Base-by-base conservation (phyloP, 2,797 vertebrate species). In the Sebastes glaucus region DNA sequence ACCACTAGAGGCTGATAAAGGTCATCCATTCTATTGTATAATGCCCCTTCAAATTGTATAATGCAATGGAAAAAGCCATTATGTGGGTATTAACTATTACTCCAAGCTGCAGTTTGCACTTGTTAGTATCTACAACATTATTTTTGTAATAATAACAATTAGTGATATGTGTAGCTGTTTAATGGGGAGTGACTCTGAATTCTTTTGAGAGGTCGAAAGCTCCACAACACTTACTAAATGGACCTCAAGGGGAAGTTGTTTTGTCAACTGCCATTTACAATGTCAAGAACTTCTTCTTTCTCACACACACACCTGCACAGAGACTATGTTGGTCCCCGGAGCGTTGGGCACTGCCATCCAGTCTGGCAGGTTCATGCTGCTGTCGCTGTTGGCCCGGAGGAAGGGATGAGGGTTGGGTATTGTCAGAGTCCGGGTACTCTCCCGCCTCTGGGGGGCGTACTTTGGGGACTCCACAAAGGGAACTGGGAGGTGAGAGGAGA, bases 401-500 rank as follows among this genome's bases (percentile, higher is more conserved):
- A 98, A 97, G 14, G 96, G 96, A 1, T 97, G 97, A 57, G 96
- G 96, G 53, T 97, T 96, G 69, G 97, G 97, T 18, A 96, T 91
- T 0, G 95, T 89, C 82, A 98, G 95, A 0, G 94, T 94, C 2
- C 95, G 95, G 20, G 90, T 61, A 33, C 95, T 96, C 69, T 98
- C 97, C 30, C 96, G 93, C 69, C 96, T 96, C 91, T 97, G 96
- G 74, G 96, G 96, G 16, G 96, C 97, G 0, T 97, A 98, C 87
- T 97, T 97, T 5, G 97, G 97, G 63, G 97, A 97, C 93, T 98
- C 97, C 94, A 98, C 94, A 77, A 98, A 98, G 46, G 97, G 97
- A 74, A 98, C 97, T 98, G 86, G 67, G 8, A 68, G 11, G 22
- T 28, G 32, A 74, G 9, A 7, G 27, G 27, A 77, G 30, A 52